Conservation (phyloP, 2,113 vertebrate species). For the Oryzias melastigma region DNA sequence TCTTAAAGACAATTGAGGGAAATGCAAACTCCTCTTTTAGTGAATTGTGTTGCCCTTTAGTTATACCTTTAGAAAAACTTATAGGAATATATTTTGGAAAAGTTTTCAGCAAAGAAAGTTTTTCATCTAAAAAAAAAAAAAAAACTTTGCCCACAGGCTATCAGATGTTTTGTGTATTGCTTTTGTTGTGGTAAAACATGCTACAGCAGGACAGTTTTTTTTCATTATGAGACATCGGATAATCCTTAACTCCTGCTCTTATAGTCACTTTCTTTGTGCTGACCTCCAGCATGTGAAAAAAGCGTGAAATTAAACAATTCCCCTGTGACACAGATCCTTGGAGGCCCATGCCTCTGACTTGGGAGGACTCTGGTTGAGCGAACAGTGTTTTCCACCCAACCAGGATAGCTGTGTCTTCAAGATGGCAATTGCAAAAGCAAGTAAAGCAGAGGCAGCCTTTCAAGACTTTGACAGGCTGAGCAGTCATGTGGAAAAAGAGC, state of each 20-base stretch:
- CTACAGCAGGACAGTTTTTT: background rate
- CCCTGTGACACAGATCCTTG: constrained; percentile 34
- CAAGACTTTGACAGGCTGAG: constrained; percentile 49
- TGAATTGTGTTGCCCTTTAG: no score
- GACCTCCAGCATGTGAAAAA: constrained; percentile 54
- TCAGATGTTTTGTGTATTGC: background rate
- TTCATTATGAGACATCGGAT: background rate
- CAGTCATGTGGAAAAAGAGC: constrained; percentile 71
- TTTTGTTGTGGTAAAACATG: background rate
- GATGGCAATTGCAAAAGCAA: constrained; percentile 33
- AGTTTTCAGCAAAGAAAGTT: no score
- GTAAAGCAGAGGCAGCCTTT: constrained; percentile 38
- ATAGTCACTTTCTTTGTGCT: constrained; percentile 44
- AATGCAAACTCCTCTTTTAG: background rate
- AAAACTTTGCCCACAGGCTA: background rate
- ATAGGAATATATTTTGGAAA: background rate
- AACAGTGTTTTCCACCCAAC: constrained; percentile 27
- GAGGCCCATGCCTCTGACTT: constrained; percentile 43
- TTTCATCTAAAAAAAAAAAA: no score
- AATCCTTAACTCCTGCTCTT: constrained; percentile 4
- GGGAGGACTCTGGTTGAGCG: constrained; percentile 34
- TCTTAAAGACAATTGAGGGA: constrained; percentile 25
- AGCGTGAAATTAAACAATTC: constrained; percentile 61
- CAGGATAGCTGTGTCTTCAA: constrained; percentile 35
- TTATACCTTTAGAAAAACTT: no score